A percentile compares a stretch with the other conserved stretches of the same genome.
phyloP scores from a whole-genome alignment of 1,140 invertebrate genomes.

The Lutraria rhynchaena region DNA sequence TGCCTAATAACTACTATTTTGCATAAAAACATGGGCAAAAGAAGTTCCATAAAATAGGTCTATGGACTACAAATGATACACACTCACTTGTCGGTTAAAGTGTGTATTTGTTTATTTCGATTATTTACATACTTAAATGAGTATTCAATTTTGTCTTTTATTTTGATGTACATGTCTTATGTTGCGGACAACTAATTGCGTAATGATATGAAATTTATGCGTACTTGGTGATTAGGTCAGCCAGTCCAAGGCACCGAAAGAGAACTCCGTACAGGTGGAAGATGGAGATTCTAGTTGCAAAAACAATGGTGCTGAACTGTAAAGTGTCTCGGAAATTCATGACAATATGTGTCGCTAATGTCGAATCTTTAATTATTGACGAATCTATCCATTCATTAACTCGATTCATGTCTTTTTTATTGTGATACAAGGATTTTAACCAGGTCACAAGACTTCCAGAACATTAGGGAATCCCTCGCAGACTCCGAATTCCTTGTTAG shows the following conservation, averaged over 20 bases:
- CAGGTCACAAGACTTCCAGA: constrained; percentile 54
- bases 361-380: constrained; percentile 14
- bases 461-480: constrained; percentile 50
- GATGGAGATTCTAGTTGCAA: constrained; percentile 24
- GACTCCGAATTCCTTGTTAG: constrained; percentile 19
- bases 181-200: background rate
- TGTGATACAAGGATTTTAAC: constrained; percentile 29
- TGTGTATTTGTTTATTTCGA: background rate
- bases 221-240: constrained; percentile 47
- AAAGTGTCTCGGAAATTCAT: background rate
- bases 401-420: background rate
- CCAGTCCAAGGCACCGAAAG: constrained; percentile 47
- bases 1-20: constrained; percentile 36
- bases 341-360: background rate
- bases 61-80: constrained; percentile 2
- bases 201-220: constrained; percentile 40
- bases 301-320: background rate
- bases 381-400: background rate
- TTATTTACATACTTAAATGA: background rate
- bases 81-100: background rate
- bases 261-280: constrained; percentile 50
- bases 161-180: background rate
- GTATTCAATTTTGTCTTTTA: background rate
- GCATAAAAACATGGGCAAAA: constrained; percentile 44
- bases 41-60: constrained; percentile 30